Percentiles rank a stretch among this genome's conserved stretches.
These are phyloP conservation scores for Dinoponera quadriceps DNA, from an alignment of 1,140 invertebrate genomes.

Conservation along the genomic window DNA sequence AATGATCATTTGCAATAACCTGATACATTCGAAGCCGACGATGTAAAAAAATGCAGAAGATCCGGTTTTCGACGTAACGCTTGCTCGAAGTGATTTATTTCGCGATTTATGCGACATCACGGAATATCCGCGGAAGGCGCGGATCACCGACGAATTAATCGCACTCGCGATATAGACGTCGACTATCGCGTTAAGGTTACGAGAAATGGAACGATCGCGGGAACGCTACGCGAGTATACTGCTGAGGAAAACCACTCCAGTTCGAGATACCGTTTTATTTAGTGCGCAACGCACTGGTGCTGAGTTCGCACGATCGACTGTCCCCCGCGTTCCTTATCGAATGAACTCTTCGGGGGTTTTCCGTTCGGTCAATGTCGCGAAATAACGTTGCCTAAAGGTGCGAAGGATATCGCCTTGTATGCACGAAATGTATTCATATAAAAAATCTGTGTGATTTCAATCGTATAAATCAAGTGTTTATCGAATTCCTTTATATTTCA, in stretches of 20 bases:
- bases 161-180: neutral
- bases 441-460: too few relatives aligned
- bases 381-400: too few relatives aligned
- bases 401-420: neutral
- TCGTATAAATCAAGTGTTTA: too few relatives aligned
- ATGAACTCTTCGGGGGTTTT: neutral
- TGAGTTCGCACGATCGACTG: slow-evolving; percentile 37
- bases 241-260: slow-evolving; percentile 48
- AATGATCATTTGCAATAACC: too few relatives aligned
- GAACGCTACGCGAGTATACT: slow-evolving; percentile 38
- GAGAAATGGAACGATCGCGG: slow-evolving; percentile 28
- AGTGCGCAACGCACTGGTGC: slow-evolving; percentile 34
- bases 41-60: neutral
- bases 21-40: too few relatives aligned
- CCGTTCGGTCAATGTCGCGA: neutral
- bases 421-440: neutral
- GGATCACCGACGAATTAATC: neutral
- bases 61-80: too few relatives aligned
- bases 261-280: slow-evolving; percentile 65
- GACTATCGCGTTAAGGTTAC: slow-evolving; percentile 28
- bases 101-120: neutral
- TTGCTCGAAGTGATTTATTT: neutral
- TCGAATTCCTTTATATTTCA: too few relatives aligned
- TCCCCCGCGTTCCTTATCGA: neutral
- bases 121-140: neutral